Percentiles rank a stretch among this genome's conserved stretches.
These are phyloP conservation scores for Mobula birostris DNA, from an alignment of 2,113 vertebrate species.

Conservation along the genomic window DNA sequence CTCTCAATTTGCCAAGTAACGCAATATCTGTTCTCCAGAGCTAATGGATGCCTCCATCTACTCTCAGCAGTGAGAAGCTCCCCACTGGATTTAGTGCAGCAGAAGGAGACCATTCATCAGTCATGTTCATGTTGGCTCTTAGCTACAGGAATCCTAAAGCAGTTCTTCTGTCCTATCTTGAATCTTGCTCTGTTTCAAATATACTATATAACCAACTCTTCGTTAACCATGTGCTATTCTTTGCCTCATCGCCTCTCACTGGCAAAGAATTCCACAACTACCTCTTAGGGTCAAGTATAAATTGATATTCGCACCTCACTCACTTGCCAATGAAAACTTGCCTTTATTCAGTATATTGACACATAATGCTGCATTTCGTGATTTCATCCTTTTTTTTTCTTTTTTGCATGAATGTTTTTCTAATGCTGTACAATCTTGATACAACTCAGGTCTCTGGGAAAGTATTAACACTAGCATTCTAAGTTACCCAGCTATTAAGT, in stretches of 20 bases:
- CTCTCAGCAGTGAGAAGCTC: neutral
- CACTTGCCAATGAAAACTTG: neutral
- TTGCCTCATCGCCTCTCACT: neutral
- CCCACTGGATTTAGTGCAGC: no score
- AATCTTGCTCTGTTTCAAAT: neutral
- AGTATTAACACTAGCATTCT: no score
- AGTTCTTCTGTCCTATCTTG: neutral
- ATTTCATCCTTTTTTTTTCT: neutral
- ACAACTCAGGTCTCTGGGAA: no score
- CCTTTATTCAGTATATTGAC: neutral
- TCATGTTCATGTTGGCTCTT: neutral
- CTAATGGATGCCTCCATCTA: neutral
- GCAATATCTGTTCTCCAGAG: neutral
- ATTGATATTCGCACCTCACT: neutral
- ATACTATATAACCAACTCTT: neutral
- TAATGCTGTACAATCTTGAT: no score
- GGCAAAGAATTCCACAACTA: neutral
- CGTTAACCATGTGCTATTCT: neutral
- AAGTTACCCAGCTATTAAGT: no score
- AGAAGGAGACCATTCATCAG: neutral
- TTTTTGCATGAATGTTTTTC: neutral
- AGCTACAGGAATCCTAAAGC: neutral
- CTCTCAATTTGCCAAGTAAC: neutral
- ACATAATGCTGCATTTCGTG: neutral
- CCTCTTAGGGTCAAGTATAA: neutral